phyloP scores from a whole-genome alignment of 2,888 invertebrate species.

The Chrysolina americana region DNA sequence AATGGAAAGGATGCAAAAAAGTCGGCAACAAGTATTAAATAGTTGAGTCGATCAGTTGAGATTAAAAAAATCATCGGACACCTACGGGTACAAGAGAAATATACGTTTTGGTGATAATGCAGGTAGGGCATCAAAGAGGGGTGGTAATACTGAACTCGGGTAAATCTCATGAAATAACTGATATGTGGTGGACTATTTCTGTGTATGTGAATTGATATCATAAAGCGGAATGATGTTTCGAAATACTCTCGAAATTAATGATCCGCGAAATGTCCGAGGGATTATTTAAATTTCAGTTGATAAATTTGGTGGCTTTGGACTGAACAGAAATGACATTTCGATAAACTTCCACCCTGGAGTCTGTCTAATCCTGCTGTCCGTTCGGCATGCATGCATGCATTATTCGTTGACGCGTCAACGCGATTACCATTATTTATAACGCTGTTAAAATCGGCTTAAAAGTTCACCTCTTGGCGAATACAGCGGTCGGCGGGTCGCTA shows the following conservation, averaged over 20 bases:
- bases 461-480: slow-evolving; percentile 23
- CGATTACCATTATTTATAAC: slow-evolving; percentile 29
- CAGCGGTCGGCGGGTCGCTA: slow-evolving; percentile 10
- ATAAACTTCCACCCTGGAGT: background rate
- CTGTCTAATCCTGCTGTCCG: slow-evolving; percentile 29
- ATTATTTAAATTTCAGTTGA: background rate
- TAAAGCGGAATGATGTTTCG: background rate
- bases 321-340: slow-evolving; percentile 3
- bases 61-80: too few relatives aligned
- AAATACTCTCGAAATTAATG: background rate
- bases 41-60: too few relatives aligned
- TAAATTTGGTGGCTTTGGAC: background rate
- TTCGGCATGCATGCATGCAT: slow-evolving; percentile 25
- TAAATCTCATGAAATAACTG: too few relatives aligned
- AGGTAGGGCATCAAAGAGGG: too few relatives aligned
- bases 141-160: too few relatives aligned
- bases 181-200: too few relatives aligned
- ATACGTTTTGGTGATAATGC: too few relatives aligned
- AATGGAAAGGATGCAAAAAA: too few relatives aligned
- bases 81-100: too few relatives aligned
- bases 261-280: background rate
- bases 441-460: slow-evolving; percentile 27
- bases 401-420: slow-evolving; percentile 18
- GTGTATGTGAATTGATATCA: too few relatives aligned
- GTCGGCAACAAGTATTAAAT: too few relatives aligned